These are phyloP conservation scores for Trichogramma evanescens DNA, from an alignment of 2,888 invertebrate species.

Conservation along the genomic window DNA sequence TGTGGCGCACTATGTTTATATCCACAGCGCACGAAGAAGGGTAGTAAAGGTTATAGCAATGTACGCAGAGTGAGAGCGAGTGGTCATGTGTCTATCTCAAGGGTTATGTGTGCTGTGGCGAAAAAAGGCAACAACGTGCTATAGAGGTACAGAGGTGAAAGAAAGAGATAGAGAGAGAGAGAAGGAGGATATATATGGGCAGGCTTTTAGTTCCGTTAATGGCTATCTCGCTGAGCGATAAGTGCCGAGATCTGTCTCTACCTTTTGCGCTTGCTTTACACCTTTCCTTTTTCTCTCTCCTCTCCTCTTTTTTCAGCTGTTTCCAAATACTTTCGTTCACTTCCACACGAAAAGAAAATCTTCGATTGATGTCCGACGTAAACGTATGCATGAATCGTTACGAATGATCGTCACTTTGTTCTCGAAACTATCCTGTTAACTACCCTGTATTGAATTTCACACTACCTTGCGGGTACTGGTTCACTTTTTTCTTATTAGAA, in stretches of 20 bases:
- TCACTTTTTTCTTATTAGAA: too few species aligned
- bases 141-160: slow-evolving; percentile 17
- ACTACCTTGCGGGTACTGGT: too few species aligned
- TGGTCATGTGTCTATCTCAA: slow-evolving; percentile 44
- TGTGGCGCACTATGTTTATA: too few species aligned
- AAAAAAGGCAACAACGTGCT: slow-evolving; percentile 25
- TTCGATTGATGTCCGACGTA: too few species aligned
- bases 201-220: slow-evolving; percentile 49
- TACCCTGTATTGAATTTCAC: too few species aligned
- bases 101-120: slow-evolving; percentile 22
- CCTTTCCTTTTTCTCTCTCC: slow-evolving; percentile 30
- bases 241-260: slow-evolving; percentile 47
- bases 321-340: not conserved
- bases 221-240: slow-evolving; percentile 48
- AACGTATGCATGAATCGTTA: too few species aligned
- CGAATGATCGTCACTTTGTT: too few species aligned
- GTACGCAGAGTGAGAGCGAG: slow-evolving; percentile 13
- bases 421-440: too few species aligned
- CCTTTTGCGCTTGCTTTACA: slow-evolving; percentile 43
- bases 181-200: slow-evolving; percentile 38
- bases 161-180: slow-evolving; percentile 7
- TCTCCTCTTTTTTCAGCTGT: not conserved
- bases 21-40: too few species aligned
- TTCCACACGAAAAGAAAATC: not conserved
- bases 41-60: too few species aligned